Base-by-base conservation (phyloP, 2,888 invertebrate species). In the Callosobruchus maculatus region DNA sequence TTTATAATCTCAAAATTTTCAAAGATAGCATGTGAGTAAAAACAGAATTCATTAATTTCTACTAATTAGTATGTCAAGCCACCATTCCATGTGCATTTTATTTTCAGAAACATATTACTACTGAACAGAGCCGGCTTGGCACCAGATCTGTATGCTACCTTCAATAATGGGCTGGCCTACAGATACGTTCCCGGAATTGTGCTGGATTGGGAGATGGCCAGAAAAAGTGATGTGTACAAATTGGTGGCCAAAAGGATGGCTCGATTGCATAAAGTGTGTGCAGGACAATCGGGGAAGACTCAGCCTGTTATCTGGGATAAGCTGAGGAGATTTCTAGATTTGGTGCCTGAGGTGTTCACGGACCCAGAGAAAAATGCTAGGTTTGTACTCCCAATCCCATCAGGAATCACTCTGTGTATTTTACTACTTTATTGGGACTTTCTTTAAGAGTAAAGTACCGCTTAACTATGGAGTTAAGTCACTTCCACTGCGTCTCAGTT, bases 101-200 rank as follows among this genome's bases (percentile, higher is more conserved):
- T 75, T 84, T 84, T 70, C 78, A 88, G 88, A 78, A 90, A 90
- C 82, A 90, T 91, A 75, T 84, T 88, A 77, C 81, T 93, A 78
- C 87, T 95, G 77, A 91, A 96, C 85, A 89, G 90, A 76, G 90
- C 91, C 80, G 94, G 94, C 21, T 90, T 95, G 81, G 96, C 97
- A 70, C 95, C 98, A 72, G 91, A 93, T 71, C 89, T 99, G 70
- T 97, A 95, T 88, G 97, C 95, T 71, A 93, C 94, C 70, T 99
- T 99, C 88, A 90, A 93, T 81, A 99, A 99, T 90, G 99, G 99
- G 18, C 89, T 99, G 79, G 95, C 94, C 68, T 99, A 98, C 86
- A 93, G 96, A 86, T 96, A 92, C 86, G 91, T 94, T 78, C 93
- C 94, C 78, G 99, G 99, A 70, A 90, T 90, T 75, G 94, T 94